These are phyloP conservation scores for Drosophila auraria DNA, from an alignment of 1,140 invertebrate species.

Conservation along the genomic window DNA sequence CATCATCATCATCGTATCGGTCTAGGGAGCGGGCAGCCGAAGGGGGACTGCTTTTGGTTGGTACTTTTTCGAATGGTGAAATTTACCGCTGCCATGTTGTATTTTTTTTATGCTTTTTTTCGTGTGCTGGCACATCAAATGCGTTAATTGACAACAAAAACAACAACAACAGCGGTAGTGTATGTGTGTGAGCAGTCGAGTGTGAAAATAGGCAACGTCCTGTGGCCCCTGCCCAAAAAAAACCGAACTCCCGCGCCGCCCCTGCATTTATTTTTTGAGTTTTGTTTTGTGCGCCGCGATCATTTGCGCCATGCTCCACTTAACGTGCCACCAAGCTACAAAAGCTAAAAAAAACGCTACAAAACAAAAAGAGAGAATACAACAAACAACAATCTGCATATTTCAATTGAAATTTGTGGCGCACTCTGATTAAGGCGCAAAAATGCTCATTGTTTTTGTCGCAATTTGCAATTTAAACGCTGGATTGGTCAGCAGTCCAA, in stretches of 20 bases:
- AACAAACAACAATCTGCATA: conserved; percentile 57
- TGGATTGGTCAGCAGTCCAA: conserved; percentile 7
- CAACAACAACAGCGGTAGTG: conserved; percentile 10
- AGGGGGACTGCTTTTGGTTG: conserved; percentile 48
- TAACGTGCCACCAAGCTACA: conserved; percentile 58
- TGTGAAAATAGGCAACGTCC: conserved; percentile 70
- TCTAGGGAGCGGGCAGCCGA: neutral
- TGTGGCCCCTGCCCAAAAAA: conserved; percentile 26
- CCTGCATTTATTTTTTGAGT: conserved; percentile 60
- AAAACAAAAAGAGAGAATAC: conserved; percentile 6
- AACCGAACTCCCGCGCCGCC: conserved; percentile 24
- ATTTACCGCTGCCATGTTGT: conserved; percentile 75
- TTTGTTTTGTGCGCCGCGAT: conserved; percentile 49
- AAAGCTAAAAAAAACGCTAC: conserved; percentile 8
- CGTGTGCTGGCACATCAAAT: conserved; percentile 66
- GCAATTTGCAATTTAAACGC: conserved; percentile 44
- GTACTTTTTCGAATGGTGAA: conserved; percentile 68
- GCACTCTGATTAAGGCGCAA: conserved; percentile 70
- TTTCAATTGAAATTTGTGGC: conserved; percentile 77
- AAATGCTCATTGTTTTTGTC: conserved; percentile 43
- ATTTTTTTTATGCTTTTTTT: conserved; percentile 57
- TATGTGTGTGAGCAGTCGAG: conserved; percentile 37
- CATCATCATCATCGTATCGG: conserved; percentile 22
- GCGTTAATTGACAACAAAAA: conserved; percentile 74
- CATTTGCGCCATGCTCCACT: conserved; percentile 73